Evolutionary conservation across 2,113 vertebrate species (phyloP), one percentile per base, ranked within the genome.

Genomic region (Lophochroa leadbeateri): DNA sequence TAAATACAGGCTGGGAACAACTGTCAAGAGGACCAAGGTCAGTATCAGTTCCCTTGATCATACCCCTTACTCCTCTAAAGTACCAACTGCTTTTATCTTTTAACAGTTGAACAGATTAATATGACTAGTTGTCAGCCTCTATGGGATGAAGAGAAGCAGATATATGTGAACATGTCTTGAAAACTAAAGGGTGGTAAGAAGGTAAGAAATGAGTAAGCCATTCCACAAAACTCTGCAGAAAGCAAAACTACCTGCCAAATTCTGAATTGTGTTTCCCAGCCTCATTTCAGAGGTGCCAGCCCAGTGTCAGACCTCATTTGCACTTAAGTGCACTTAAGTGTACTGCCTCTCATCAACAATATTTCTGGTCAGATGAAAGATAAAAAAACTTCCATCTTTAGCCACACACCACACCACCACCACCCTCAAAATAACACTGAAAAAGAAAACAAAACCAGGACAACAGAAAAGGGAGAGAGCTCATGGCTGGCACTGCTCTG

Each of bases 1-100:
- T 95, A 87, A 96, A 95, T 95, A 84, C 77, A 76, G 89, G 69
- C 82, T 94, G 87, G 84, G 87, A 91, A 91, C 67, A 87, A 94
- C 65, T 94, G 93, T 91, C 94, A 96, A 25, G 94, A 96, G 93
- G 89, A 96, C 46, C 83, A 92, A 97, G 96, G 95, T 92, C 96
- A 95, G 77, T 53, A 29, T 28, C n/a, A 87, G 91, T 79, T 94
- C 93, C 83, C 95, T 86, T 49, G 89, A 82, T 85, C 82, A 35
- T 12, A 82, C 13, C 69, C 71, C 79, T 85, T 5, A 77, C 12
- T 64, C 80, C 72, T 86, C 72, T n/a, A 35, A 71, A 94, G 86
- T 57, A 86, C 83, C 86, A 60, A 82, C 72, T 79, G 86, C 91
- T 97, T 92, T 97, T 83, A 93, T 90, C 95, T 95, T 90, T 43